Percentiles rank a stretch among this genome's conserved stretches.
Evolutionary conservation across 1,140 invertebrate genomes (phyloP).

Genomic region (Lepidotrigona ventralis): DNA sequence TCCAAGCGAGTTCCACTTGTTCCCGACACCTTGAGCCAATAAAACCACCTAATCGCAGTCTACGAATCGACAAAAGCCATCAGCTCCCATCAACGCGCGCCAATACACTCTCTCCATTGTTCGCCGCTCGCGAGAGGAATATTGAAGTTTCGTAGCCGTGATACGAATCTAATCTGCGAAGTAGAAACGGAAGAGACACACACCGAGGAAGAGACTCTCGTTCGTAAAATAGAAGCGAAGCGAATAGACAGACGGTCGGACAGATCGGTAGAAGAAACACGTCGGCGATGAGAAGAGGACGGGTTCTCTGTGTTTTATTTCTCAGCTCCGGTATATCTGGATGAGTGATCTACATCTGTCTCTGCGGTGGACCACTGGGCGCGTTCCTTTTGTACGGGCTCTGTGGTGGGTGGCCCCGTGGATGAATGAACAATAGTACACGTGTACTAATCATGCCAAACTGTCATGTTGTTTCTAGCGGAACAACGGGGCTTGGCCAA

Average conservation of each 20-base stretch:
- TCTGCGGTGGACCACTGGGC: constrained; percentile 9
- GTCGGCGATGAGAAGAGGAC: constrained; percentile 18
- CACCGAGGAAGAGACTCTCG: not conserved
- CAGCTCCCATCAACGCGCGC: not conserved
- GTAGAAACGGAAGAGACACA: constrained; percentile 38
- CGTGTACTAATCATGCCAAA: constrained; percentile 71
- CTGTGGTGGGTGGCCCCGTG: constrained; percentile 67
- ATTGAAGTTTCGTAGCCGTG: constrained; percentile 2
- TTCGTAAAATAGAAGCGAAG: constrained; percentile 31
- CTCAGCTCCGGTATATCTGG: constrained; percentile 24
- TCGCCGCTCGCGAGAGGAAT: constrained; percentile 10
- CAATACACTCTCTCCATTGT: not conserved
- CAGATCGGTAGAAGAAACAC: not conserved
- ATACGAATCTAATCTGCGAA: constrained; percentile 33
- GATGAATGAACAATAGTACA: constrained; percentile 72
- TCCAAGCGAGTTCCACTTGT: not conserved
- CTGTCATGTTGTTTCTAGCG: constrained; percentile 66
- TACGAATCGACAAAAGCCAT: not conserved
- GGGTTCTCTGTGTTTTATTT: constrained; percentile 1
- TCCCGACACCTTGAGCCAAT: not conserved
- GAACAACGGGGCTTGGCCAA: constrained; percentile 51
- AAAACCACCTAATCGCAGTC: constrained; percentile 6
- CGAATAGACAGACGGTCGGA: constrained; percentile 12
- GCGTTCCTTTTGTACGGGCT: constrained; percentile 35
- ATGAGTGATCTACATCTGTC: constrained; percentile 41